These are phyloP conservation scores for Rapana venosa DNA, from an alignment of 2,888 invertebrate genomes.

Conservation along the genomic window DNA sequence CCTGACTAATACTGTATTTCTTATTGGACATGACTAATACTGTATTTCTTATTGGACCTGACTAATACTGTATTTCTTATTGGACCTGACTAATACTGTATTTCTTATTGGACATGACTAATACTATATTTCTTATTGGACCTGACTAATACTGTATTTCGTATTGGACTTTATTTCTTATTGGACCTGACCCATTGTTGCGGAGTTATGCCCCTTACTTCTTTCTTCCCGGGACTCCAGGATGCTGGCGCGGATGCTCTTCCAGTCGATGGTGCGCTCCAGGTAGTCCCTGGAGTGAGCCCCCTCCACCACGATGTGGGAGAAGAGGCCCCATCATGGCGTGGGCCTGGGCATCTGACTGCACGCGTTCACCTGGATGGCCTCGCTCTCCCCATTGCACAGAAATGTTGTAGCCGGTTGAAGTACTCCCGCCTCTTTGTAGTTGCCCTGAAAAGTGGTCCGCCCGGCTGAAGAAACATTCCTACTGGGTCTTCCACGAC, in stretches of 20 bases:
- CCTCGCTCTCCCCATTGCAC: slow-evolving; percentile 69
- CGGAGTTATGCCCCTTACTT: not conserved
- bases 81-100: too few relatives aligned
- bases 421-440: slow-evolving; percentile 77
- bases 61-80: too few relatives aligned
- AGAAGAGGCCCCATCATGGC: slow-evolving; percentile 69
- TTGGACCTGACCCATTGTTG: too few relatives aligned
- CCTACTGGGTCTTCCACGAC: too few relatives aligned
- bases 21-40: too few relatives aligned
- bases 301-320: slow-evolving; percentile 64
- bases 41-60: too few relatives aligned
- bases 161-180: too few relatives aligned
- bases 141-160: too few relatives aligned
- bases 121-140: too few relatives aligned
- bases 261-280: slow-evolving; percentile 74
- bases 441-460: slow-evolving; percentile 74
- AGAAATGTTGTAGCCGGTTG: slow-evolving; percentile 77
- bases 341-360: slow-evolving; percentile 76
- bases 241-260: slow-evolving; percentile 58
- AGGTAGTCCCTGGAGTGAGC: slow-evolving; percentile 58
- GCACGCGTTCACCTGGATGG: slow-evolving; percentile 75
- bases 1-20: too few relatives aligned
- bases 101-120: too few relatives aligned
- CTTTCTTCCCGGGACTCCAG: slow-evolving; percentile 6
- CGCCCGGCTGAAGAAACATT: too few relatives aligned